These are phyloP conservation scores for Tarsius wallacei DNA, from an alignment of 2,797 vertebrate species.

Conservation along the genomic window DNA sequence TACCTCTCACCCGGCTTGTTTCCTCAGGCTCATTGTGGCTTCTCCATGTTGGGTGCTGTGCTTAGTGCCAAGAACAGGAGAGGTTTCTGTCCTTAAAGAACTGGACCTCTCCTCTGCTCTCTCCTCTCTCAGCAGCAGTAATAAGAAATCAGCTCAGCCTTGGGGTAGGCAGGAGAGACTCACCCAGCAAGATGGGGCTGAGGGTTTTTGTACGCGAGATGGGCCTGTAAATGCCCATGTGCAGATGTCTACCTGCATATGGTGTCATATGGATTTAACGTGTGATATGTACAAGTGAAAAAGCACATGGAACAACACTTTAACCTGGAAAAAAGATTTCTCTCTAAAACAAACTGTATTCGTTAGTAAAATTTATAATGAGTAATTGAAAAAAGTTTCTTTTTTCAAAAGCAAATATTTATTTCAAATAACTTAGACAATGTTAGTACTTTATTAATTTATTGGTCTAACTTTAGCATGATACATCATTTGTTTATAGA, in stretches of 20 bases:
- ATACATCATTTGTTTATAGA: constrained; percentile 40
- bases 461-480: background rate
- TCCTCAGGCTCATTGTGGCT: background rate
- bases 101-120: background rate
- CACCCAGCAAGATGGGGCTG: background rate
- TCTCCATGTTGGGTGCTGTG: background rate
- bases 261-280: constrained; percentile 30
- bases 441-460: constrained; percentile 52
- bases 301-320: background rate
- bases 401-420: constrained; percentile 61
- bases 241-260: background rate
- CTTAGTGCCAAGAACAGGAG: background rate
- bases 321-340: constrained; percentile 58
- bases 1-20: background rate
- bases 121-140: background rate
- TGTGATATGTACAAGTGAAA: constrained; percentile 27
- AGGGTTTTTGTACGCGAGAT: background rate
- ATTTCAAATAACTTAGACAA: constrained; percentile 49
- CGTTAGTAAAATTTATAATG: constrained; percentile 43
- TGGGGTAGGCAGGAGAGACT: background rate
- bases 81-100: background rate
- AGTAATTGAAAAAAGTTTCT: background rate
- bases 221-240: background rate
- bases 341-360: background rate
- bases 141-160: background rate